Evolutionary conservation across 1,140 invertebrate genomes (phyloP).

Genomic region (Luehdorfia chinensis): DNA sequence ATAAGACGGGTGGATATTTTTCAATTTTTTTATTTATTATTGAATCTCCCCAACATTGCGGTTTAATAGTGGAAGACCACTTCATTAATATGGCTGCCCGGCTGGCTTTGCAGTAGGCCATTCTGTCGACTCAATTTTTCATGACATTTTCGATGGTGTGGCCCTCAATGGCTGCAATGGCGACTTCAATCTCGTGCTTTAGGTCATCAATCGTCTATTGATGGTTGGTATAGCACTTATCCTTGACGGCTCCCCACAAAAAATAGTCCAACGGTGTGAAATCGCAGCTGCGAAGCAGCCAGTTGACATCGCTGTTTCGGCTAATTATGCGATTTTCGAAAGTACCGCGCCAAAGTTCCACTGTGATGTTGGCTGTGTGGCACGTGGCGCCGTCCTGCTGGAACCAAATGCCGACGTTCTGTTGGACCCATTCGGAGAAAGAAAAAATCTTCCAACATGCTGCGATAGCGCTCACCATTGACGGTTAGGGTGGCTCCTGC

Average conservation of each 20-base stretch:
- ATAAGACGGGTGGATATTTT: too few relatives aligned
- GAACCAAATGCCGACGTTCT: too few relatives aligned
- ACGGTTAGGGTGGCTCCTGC: constrained; percentile 32
- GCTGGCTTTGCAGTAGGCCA: too few relatives aligned
- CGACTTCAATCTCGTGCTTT: neutral
- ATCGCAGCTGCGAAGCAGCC: neutral
- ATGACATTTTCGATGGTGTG: too few relatives aligned
- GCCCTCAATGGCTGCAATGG: neutral
- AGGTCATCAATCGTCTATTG: neutral
- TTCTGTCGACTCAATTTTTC: too few relatives aligned
- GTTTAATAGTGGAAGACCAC: too few relatives aligned
- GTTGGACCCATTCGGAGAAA: constrained; percentile 13
- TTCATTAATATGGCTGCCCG: too few relatives aligned
- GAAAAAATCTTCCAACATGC: constrained; percentile 38
- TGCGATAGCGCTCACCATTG: too few relatives aligned
- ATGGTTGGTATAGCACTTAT: too few relatives aligned
- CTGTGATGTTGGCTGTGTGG: neutral
- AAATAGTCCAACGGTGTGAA: constrained; percentile 12
- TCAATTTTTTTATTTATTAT: too few relatives aligned
- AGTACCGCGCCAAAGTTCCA: neutral
- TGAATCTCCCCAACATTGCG: too few relatives aligned
- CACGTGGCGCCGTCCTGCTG: too few relatives aligned
- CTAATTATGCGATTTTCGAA: constrained; percentile 1
- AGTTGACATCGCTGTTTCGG: neutral
- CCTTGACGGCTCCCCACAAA: neutral